A percentile compares a stretch with the other conserved stretches of the same genome.
These are phyloP conservation scores for Astyanax mexicanus DNA, from an alignment of 2,797 vertebrate genomes.

Conservation along the genomic window DNA sequence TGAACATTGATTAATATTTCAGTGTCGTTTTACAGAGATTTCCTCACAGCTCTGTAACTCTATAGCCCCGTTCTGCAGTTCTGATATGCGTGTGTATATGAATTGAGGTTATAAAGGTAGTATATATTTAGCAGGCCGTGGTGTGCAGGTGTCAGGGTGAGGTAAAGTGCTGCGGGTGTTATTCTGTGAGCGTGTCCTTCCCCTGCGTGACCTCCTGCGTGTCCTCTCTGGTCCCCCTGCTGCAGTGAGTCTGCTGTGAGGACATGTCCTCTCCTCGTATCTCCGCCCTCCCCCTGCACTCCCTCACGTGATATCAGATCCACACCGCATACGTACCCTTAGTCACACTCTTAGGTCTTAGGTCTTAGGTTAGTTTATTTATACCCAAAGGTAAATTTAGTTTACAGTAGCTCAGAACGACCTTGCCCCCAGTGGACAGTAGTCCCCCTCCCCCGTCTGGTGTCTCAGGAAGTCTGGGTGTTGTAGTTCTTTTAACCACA, in stretches of 20 bases:
- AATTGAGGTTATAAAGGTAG: neutral
- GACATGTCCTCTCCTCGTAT: slow-evolving; percentile 12
- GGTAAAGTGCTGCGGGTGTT: neutral
- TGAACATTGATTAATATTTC: too few relatives aligned
- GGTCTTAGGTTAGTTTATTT: too few relatives aligned
- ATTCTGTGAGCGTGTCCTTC: slow-evolving; percentile 1
- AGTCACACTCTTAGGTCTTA: too few relatives aligned
- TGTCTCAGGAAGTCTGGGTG: neutral
- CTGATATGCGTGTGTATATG: too few relatives aligned
- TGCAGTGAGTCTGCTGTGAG: slow-evolving; percentile 15
- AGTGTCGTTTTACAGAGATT: too few relatives aligned
- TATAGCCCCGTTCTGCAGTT: neutral
- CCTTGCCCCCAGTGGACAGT: neutral
- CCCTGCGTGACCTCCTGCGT: neutral
- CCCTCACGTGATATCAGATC: neutral
- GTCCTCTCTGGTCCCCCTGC: slow-evolving; percentile 5
- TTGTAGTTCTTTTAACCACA: too few relatives aligned
- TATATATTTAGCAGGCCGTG: neutral
- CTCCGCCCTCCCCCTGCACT: neutral
- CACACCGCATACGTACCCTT: neutral
- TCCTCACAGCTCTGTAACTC: neutral
- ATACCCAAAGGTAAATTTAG: too few relatives aligned
- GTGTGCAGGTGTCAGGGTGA: neutral
- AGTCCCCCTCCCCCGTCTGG: neutral
- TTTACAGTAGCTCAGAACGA: too few relatives aligned